Conservation (phyloP, 2,113 vertebrate species). For the Eublepharis macularius region DNA sequence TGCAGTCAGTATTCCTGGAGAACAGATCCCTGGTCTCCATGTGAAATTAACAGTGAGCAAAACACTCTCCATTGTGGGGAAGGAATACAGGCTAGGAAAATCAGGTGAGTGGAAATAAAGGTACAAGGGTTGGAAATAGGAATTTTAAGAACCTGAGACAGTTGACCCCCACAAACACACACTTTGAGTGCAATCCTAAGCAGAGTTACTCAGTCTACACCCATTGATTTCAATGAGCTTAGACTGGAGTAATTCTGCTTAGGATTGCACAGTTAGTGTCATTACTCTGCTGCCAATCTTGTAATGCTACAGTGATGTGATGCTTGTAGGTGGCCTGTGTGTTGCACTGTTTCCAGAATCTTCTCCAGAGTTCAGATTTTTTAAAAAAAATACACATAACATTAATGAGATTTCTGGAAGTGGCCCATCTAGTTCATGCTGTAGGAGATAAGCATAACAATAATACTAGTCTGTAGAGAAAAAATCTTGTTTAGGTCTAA, state of each 20-base stretch:
- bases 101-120: constrained; percentile 82
- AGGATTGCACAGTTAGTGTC: no score
- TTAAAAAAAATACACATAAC: background rate
- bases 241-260: no score
- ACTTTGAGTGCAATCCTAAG: no score
- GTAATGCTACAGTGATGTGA: background rate
- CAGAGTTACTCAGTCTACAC: no score
- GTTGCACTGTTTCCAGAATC: background rate
- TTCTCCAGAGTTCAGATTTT: background rate
- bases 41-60: constrained; percentile 87
- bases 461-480: background rate
- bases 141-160: background rate
- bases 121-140: constrained; percentile 8
- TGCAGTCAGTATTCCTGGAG: constrained; percentile 89
- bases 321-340: background rate
- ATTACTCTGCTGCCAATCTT: background rate
- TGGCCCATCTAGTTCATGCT: no score
- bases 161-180: background rate
- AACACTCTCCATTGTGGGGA: constrained; percentile 87
- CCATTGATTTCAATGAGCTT: no score
- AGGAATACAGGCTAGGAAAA: constrained; percentile 90
- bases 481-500: no score
- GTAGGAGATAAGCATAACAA: background rate
- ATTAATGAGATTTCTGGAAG: background rate
- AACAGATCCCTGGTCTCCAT: constrained; percentile 90